Evolutionary conservation across 2,888 invertebrate species (phyloP), one percentile per base, ranked within the genome.

Genomic region (Hyposoter dolosus): DNA sequence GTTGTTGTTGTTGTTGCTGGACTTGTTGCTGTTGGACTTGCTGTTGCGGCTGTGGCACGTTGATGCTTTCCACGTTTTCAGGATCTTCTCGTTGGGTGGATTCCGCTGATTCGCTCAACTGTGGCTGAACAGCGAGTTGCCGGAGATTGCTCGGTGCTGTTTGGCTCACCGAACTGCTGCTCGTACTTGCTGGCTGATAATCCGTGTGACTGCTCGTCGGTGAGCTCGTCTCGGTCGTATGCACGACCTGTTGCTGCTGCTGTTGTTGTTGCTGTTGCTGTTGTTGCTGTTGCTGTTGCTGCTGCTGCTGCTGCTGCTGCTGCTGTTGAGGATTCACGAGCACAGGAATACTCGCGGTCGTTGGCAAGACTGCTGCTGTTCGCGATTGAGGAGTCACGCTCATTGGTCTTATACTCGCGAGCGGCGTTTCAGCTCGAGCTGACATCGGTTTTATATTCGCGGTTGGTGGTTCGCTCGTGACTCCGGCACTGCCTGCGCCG

Each of bases 381-480:
- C 97, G 94, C 53, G 96, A 95, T 88, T 95, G 95, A 75, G 96
- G 96, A 77, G 96, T 96, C 4, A 94, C 94, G 1, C 97, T 97
- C 96, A 99, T 98, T 0, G 99, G 99, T 50, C 98, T 95, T 91
- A 99, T 99, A 90, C 98, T 98, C 28, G 99, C 99, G 87, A 98
- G 95, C 0, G 97, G 98, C 0, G 98, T 98, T 93, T 98, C 97
- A 6, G 97, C 96, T 3, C 97, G 95, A 90, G 98, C 98, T 3
- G 98, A 97, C 97, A 99, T 98, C 0, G 99, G 99, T 93, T 98
- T 98, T 65, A 99, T 99, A 93, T 99, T 99, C 6, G 99, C 99
- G 0, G 98, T 99, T 0, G 97, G 96, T 43, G 96, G 96, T 88
- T 96, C 96, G 0, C 94, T 94, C 3, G 95, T 94, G 1, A 94